Base-by-base conservation (phyloP, 1,140 invertebrate genomes). In the Saccostrea glomerata region DNA sequence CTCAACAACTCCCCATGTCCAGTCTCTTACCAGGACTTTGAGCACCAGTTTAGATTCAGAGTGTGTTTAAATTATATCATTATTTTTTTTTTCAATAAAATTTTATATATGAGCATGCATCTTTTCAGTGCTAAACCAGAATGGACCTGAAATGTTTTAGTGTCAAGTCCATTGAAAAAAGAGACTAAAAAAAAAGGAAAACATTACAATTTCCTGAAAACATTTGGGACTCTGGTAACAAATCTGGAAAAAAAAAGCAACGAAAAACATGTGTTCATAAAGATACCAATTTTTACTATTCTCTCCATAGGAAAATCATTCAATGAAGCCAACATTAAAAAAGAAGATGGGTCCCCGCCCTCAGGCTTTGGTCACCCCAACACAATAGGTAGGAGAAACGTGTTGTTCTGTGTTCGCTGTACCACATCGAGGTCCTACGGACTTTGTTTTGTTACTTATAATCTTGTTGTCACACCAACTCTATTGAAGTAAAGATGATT, bases 281-380 rank as follows among this genome's bases (percentile, higher is more conserved):
- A 84, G 54, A 20, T 84, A 84, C 82, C 82, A 84, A 77, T 85
- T 60, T 85, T 58, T 56, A 85, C 56, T 86, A 88, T 87, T 90
- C 84, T 87, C 58, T 90, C 87, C 85, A 85, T 90, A 90, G 89
- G 89, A 77, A 90, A 90, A 88, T 87, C 89, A 87, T 88, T 90
- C 89, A 86, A 85, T 86, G 89, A 90, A 88, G 89, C 83, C 82
- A 82, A 85, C 84, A 88, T 90, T 86, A 90, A 90, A 86, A 88
- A 90, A 63, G 89, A 90, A 90, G 85, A 82, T 17, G 82, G 86
- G 60, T 85, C 73, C 56, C 56, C 89, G 82, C 82, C 88, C 55
- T 73, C 63, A 70, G 82, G 86, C 86, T 87, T 87, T 84, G 86
- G 86, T 60, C 86, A 87, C 86, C 86, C 86, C n/a, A 83, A 60